A percentile compares a stretch with the other conserved stretches of the same genome.
Evolutionary conservation across 2,113 vertebrate species (phyloP).

Genomic region (Fregetta grallaria): DNA sequence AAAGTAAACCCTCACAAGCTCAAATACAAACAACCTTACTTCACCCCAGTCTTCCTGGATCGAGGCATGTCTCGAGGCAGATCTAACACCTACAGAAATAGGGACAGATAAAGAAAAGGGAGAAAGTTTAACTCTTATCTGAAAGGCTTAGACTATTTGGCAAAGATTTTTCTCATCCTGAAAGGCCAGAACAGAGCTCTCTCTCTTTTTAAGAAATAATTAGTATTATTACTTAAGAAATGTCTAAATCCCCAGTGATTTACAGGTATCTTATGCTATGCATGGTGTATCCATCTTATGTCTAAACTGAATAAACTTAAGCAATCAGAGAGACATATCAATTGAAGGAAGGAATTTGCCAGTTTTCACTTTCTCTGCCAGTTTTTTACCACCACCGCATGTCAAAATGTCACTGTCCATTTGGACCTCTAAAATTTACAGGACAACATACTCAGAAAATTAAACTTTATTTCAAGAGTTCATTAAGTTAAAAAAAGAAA

Average conservation of each 20-base stretch:
- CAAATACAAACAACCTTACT: not conserved
- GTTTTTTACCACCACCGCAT: not conserved
- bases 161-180: not conserved
- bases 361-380: not conserved
- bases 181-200: not conserved
- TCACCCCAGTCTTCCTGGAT: not conserved
- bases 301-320: not conserved
- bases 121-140: not conserved
- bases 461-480: not conserved
- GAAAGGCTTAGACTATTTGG: not conserved
- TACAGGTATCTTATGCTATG: not conserved
- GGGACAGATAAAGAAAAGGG: not conserved
- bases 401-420: not conserved
- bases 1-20: not conserved
- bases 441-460: not conserved
- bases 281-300: not conserved
- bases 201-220: not conserved
- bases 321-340: not conserved
- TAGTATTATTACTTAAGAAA: not conserved
- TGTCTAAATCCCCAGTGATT: not conserved
- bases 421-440: not conserved
- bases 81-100: not conserved
- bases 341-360: not conserved
- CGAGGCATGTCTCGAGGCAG: not conserved
- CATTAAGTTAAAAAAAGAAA: not conserved